Conservation (phyloP, 1,140 invertebrate species). For the Bombus affinis region DNA sequence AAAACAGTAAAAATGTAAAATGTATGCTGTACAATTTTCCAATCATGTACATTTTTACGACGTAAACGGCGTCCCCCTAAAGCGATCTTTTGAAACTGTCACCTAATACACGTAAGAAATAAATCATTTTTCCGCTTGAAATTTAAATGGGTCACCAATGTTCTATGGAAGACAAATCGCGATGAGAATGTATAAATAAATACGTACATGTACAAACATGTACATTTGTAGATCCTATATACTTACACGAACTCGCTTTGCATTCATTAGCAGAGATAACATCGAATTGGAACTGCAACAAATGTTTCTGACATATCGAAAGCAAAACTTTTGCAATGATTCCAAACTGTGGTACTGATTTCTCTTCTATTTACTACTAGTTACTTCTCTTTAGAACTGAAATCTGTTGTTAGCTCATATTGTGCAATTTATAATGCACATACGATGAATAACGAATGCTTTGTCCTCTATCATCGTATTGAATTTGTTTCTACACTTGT, state of each 20-base stretch:
- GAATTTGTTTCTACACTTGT: not conserved
- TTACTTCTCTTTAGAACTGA: not conserved
- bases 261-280: conserved; percentile 7
- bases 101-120: not conserved
- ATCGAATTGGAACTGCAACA: not conserved
- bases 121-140: not conserved
- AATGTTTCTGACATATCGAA: not conserved
- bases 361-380: not conserved
- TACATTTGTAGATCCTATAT: too few relatives aligned
- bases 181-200: conserved; percentile 1
- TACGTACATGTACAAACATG: too few relatives aligned
- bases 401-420: not conserved
- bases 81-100: not conserved
- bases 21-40: not conserved
- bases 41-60: not conserved
- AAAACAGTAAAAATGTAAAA: too few relatives aligned
- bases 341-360: not conserved
- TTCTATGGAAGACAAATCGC: not conserved
- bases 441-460: not conserved
- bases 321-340: not conserved
- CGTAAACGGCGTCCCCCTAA: not conserved
- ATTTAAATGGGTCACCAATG: not conserved
- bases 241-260: not conserved
- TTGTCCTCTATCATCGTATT: not conserved
- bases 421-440: not conserved